Evolutionary conservation across 2,888 invertebrate genomes (phyloP).

Genomic region (Lycocerus yunnanus): DNA sequence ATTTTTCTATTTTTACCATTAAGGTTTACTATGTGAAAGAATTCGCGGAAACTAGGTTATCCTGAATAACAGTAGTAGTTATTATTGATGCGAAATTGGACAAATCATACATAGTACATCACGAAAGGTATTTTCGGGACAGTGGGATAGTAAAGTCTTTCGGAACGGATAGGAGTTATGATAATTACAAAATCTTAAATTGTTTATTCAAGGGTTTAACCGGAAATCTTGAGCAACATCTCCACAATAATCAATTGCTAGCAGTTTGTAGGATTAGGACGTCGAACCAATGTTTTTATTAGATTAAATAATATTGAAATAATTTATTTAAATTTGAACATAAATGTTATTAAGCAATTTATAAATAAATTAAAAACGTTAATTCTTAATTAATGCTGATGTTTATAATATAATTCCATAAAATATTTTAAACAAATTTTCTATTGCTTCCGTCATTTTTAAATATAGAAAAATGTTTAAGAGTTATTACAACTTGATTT

Average conservation of each 20-base stretch:
- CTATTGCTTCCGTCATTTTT: not conserved
- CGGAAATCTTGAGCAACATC: not conserved
- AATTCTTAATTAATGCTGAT: not conserved
- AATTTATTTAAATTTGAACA: not conserved
- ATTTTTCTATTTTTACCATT: too few relatives aligned
- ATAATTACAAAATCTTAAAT: not conserved
- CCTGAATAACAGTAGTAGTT: too few relatives aligned
- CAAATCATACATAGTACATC: too few relatives aligned
- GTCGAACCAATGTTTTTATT: not conserved
- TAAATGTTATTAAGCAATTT: not conserved
- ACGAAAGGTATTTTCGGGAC: not conserved
- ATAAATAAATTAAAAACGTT: not conserved
- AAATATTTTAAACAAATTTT: not conserved
- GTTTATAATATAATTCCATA: not conserved
- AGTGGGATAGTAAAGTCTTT: not conserved
- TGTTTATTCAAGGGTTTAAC: not conserved
- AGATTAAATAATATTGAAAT: not conserved
- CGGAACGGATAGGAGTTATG: too few relatives aligned
- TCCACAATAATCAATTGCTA: not conserved
- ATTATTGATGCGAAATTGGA: too few relatives aligned
- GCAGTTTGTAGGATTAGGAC: not conserved
- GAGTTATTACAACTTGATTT: not conserved
- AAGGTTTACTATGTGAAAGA: too few relatives aligned
- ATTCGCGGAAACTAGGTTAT: too few relatives aligned
- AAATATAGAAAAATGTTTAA: not conserved